Evolutionary conservation across 2,797 vertebrate genomes (phyloP), one percentile per base, ranked within the genome.

Genomic region (Pelobates cultripes): DNA sequence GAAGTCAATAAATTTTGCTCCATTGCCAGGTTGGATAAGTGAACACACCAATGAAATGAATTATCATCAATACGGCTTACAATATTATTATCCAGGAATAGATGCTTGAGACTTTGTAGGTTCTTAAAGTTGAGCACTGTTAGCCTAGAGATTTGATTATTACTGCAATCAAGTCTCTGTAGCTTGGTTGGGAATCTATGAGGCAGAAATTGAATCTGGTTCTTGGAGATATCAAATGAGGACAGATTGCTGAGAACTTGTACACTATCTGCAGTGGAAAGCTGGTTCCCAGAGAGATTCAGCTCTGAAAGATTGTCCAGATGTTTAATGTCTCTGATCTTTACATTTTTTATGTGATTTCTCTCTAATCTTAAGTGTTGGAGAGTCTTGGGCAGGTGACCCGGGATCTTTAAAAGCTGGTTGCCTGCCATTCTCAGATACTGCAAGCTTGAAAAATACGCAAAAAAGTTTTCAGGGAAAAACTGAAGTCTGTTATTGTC

Each of bases 11-110:
- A 89, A 73, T 96, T 96, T 89, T 94, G 93, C 78, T 95, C 95
- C 90, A 95, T 84, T 0, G 94, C 95, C 83, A 96, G 85, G 79
- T 94, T 94, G 0, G 91, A 93, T 68, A 96, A 91, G 61, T 93
- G 91, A 0, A 9, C 77, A n/a, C 93, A 95, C 83, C 88, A 89
- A 83, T 90, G 92, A 83, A 95, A 89, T 73, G 92, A 92, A 44
- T 91, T 92, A 0, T 88, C 89, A 86, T 95, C 94, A 0, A 95
- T 92, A 3, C n/a, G 77, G 43, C 80, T 89, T 43, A 95, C 92
- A 4, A 86, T 70, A 0, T 96, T 96, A 87, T 94, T 94, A 87
- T 95, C 94, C 14, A 95, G 89, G 86, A 95, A 95, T 67, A 96
- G 88, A 82, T 96, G 94, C 81, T 90, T 95, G 79, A 95, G 86